Evolutionary conservation across 1,140 invertebrate species (phyloP), one percentile per base, ranked within the genome.

Genomic region (Lysiphlebus fabarum): DNA sequence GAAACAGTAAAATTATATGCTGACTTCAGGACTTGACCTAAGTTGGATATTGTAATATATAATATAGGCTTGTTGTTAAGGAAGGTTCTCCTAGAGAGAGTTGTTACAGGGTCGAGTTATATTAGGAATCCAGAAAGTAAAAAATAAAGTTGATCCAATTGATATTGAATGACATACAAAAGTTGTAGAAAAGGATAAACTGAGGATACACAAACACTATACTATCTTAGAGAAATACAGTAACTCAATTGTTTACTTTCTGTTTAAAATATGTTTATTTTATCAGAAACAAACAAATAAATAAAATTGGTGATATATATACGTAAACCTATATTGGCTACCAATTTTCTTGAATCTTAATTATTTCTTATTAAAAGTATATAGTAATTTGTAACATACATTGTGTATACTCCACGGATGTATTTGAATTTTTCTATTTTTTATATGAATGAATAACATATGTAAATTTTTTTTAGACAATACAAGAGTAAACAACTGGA

Each of bases 101-200:
- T 67, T 67, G 67, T 69, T 70, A 62, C 63, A 57, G 62, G 64
- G 67, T 66, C 66, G 62, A 48, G 42, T 17, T 64, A 59, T 75
- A 78, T 50, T 71, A 75, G 77, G 76, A 70, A 63, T 56, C 33
- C 68, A 79, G 70, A 53, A 26, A 75, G 43, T 8, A 11, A 38
- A 5, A 7, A 26, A 26, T 26, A 26, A 26, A 26, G 17, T 4
- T 61, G 56, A 64, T 48, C 59, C 17, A 26, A 65, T 62, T 66
- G 66, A 72, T 77, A 77, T 77, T 77, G 76, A 76, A 72, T 77
- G 74, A 72, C 75, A 76, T 68, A 76, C 76, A 79, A 78, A 77
- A 73, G 75, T 78, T 75, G 71, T 76, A 78, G 77, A 76, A 63
- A 63, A 78, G 68, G 67, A 79, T 77, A 75, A 77, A 74, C 75